Conservation (phyloP, 2,888 invertebrate species). For the Scaeva pyrastri region DNA sequence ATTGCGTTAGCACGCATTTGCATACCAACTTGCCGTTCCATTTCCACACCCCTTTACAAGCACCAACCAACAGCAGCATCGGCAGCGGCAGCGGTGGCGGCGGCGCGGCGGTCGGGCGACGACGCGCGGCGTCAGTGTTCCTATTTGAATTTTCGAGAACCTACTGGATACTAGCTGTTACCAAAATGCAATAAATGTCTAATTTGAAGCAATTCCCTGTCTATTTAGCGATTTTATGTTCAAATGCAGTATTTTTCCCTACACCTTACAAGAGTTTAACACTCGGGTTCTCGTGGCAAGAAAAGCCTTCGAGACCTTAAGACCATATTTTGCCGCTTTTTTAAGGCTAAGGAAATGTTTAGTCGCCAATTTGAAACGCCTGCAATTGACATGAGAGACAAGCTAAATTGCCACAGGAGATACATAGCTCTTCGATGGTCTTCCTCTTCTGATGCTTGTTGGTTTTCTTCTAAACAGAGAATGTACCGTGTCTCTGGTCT, state of each 20-base stretch:
- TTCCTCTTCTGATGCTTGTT: slow-evolving; percentile 11
- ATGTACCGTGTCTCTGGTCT: slow-evolving; percentile 20
- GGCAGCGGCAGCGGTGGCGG: too few species aligned
- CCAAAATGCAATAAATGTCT: slow-evolving; percentile 69
- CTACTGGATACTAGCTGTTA: slow-evolving; percentile 58
- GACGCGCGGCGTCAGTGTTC: background rate
- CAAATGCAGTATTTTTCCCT: slow-evolving; percentile 33
- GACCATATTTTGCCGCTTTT: background rate
- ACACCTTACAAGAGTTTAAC: slow-evolving; percentile 30
- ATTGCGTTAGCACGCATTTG: slow-evolving; percentile 75
- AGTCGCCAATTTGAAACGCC: slow-evolving; percentile 54
- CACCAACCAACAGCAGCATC: too few species aligned
- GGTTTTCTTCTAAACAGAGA: too few species aligned
- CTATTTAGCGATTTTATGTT: slow-evolving; percentile 67
- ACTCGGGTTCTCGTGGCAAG: slow-evolving; percentile 28
- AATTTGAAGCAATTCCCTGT: slow-evolving; percentile 74
- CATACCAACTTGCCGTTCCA: slow-evolving; percentile 51
- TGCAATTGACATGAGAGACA: slow-evolving; percentile 42
- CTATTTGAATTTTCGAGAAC: background rate
- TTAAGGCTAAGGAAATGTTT: slow-evolving; percentile 4
- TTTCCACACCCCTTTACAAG: slow-evolving; percentile 38
- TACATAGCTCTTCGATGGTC: background rate
- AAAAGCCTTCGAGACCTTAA: background rate
- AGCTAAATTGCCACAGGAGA: slow-evolving; percentile 4
- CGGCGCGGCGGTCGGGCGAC: too few species aligned